phyloP scores from a whole-genome alignment of 2,888 invertebrate genomes.

The Lasioglossum pauxillum region DNA sequence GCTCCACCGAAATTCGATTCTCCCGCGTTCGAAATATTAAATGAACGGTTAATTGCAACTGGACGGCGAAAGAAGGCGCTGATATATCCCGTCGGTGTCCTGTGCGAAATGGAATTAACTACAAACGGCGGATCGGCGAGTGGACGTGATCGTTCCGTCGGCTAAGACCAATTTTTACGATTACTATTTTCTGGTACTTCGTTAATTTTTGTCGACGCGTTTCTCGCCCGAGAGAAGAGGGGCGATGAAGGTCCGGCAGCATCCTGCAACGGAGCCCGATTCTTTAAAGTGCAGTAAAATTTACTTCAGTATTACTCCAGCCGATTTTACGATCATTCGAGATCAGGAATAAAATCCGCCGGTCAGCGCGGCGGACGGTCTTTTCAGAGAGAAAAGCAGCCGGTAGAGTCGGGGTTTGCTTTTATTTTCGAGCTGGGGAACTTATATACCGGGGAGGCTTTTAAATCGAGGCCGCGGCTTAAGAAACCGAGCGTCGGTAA shows the following conservation, averaged over 20 bases:
- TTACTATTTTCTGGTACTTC: constrained; percentile 12
- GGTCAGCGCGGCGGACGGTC: constrained; percentile 32
- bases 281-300: constrained; percentile 67
- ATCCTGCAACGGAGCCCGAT: constrained; percentile 51
- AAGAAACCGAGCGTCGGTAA: constrained; percentile 68
- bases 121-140: neutral
- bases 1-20: neutral
- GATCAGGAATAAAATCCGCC: constrained; percentile 63
- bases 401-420: constrained; percentile 31
- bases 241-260: neutral
- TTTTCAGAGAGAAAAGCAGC: constrained; percentile 26
- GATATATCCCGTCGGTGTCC: neutral
- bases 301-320: constrained; percentile 60
- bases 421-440: constrained; percentile 58
- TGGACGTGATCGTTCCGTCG: neutral
- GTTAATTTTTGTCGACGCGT: constrained; percentile 15
- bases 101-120: neutral
- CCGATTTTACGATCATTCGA: constrained; percentile 67
- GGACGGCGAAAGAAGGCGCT: neutral
- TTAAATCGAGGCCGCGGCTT: constrained; percentile 60
- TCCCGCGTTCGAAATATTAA: neutral
- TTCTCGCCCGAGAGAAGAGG: neutral
- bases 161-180: neutral
- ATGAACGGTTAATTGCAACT: neutral
- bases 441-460: constrained; percentile 46